Conservation (phyloP, 2,113 vertebrate genomes). For the Nycticorax nycticorax region DNA sequence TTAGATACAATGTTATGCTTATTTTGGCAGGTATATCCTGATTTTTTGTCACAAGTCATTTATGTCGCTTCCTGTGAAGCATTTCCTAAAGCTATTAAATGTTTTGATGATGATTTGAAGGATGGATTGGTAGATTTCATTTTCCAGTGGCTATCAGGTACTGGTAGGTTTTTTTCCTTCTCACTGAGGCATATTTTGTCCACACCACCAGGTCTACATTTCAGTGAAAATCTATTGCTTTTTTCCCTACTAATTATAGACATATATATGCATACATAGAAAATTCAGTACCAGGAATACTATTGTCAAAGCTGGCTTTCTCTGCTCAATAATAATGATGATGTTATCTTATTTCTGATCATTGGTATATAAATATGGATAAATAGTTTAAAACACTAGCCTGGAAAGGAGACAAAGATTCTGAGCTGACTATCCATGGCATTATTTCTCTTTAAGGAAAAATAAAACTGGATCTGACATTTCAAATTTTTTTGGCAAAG, state of each 20-base stretch:
- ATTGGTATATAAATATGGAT: background rate
- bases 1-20: background rate
- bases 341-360: background rate
- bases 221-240: background rate
- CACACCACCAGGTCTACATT: background rate
- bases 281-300: background rate
- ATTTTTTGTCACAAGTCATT: conserved; percentile 65
- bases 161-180: background rate
- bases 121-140: conserved; percentile 55
- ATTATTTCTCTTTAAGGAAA: background rate
- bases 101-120: conserved; percentile 68
- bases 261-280: background rate
- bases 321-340: background rate
- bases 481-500: background rate
- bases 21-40: conserved; percentile 66
- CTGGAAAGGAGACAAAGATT: background rate
- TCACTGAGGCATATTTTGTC: background rate
- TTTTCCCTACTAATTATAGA: background rate
- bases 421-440: background rate
- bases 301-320: background rate
- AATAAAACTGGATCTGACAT: background rate
- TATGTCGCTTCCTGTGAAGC: conserved; percentile 62
- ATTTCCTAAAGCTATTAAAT: conserved; percentile 56
- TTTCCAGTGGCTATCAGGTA: conserved; percentile 75
- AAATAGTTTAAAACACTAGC: background rate